These are phyloP conservation scores for Mastomys coucha DNA, from an alignment of 2,113 vertebrate genomes.

Conservation along the genomic window DNA sequence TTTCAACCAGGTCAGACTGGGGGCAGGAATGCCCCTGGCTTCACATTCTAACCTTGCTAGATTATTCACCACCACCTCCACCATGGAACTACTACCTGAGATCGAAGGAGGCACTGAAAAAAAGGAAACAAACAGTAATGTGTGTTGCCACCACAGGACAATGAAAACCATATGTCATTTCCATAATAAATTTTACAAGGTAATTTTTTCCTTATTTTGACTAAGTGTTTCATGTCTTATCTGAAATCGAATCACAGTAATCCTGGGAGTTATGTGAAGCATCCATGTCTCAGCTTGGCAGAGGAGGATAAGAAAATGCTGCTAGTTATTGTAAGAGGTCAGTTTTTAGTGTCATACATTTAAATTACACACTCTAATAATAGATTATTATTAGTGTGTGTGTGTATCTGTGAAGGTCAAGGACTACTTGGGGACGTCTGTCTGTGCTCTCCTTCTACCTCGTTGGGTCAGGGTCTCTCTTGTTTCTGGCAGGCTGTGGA, in stretches of 20 bases:
- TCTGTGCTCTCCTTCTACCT: background rate
- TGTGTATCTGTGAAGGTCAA: background rate
- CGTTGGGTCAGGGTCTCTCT: background rate
- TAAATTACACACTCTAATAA: too few relatives aligned
- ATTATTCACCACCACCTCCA: constrained; percentile 95
- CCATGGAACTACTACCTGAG: constrained; percentile 89
- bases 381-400: background rate
- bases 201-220: background rate
- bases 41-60: constrained; percentile 93
- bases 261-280: background rate
- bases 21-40: constrained; percentile 93
- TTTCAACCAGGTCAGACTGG: constrained; percentile 97
- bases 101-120: constrained; percentile 92
- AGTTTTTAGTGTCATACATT: background rate
- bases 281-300: background rate
- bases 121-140: background rate
- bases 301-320: background rate
- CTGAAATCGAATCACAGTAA: background rate
- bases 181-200: background rate
- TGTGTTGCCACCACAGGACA: background rate
- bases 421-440: too few relatives aligned
- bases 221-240: background rate
- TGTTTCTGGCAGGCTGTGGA: background rate
- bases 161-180: background rate
- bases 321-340: background rate